These are phyloP conservation scores for Brachionus sp. DNA, from an alignment of 1,140 invertebrate species.

Conservation along the genomic window DNA sequence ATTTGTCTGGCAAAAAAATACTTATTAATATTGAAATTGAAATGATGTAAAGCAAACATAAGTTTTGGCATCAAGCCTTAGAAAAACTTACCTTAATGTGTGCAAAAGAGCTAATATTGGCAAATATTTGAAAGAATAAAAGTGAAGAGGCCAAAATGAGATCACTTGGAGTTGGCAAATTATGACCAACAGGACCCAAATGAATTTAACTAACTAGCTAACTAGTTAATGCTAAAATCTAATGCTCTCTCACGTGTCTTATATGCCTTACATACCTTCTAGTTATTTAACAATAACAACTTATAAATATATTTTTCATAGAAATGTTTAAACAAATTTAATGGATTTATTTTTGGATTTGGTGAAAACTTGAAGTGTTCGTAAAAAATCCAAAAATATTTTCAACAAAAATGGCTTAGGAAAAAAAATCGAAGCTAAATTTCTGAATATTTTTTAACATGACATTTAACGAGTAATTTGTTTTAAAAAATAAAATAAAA, in stretches of 20 bases:
- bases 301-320: neutral
- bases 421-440: no score
- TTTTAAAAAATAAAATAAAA: no score
- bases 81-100: neutral
- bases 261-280: neutral
- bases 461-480: no score
- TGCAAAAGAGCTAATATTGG: neutral
- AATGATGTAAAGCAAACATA: neutral
- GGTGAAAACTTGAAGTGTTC: neutral
- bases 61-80: neutral
- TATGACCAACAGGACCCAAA: no score
- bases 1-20: neutral
- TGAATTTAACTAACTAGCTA: no score
- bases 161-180: neutral
- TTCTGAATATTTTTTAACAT: no score
- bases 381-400: no score
- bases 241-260: neutral
- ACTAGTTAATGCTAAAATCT: neutral
- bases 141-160: neutral
- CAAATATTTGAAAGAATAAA: neutral
- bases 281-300: neutral
- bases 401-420: no score
- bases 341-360: neutral
- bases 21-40: neutral
- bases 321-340: neutral